These are phyloP conservation scores for Marronus borbonicus DNA, from an alignment of 2,888 invertebrate genomes.

Conservation along the genomic window DNA sequence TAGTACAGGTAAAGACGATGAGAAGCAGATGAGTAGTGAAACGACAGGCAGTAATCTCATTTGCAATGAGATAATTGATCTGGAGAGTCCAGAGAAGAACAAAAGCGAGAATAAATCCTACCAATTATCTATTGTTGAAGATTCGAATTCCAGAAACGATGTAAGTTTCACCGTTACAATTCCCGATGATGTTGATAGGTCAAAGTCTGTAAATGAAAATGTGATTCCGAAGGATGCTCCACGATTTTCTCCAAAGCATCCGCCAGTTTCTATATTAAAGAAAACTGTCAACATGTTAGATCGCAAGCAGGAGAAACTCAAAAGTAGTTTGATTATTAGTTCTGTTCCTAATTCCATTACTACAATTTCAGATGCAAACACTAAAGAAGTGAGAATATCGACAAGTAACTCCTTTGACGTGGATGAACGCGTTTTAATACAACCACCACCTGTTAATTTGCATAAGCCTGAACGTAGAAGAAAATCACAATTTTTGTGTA, in stretches of 20 bases:
- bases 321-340: slow-evolving; percentile 56
- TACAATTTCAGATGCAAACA: slow-evolving; percentile 64
- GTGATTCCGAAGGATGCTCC: slow-evolving; percentile 64
- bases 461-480: slow-evolving; percentile 64
- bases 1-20: slow-evolving; percentile 57
- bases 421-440: slow-evolving; percentile 48
- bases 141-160: slow-evolving; percentile 71
- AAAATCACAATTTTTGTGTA: slow-evolving; percentile 67
- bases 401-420: slow-evolving; percentile 49
- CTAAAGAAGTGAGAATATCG: slow-evolving; percentile 60
- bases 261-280: slow-evolving; percentile 69
- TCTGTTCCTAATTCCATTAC: slow-evolving; percentile 59
- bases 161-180: slow-evolving; percentile 74
- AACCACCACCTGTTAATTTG: slow-evolving; percentile 32
- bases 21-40: slow-evolving; percentile 63
- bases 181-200: slow-evolving; percentile 71
- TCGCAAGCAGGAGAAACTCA: slow-evolving; percentile 57
- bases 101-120: slow-evolving; percentile 65
- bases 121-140: slow-evolving; percentile 67
- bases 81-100: slow-evolving; percentile 62
- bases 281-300: slow-evolving; percentile 61
- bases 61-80: slow-evolving; percentile 72
- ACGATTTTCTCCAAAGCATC: slow-evolving; percentile 68
- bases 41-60: slow-evolving; percentile 71
- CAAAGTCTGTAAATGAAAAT: slow-evolving; percentile 67